Evolutionary conservation across 2,888 invertebrate species (phyloP).

Genomic region (Camponotus fellah): DNA sequence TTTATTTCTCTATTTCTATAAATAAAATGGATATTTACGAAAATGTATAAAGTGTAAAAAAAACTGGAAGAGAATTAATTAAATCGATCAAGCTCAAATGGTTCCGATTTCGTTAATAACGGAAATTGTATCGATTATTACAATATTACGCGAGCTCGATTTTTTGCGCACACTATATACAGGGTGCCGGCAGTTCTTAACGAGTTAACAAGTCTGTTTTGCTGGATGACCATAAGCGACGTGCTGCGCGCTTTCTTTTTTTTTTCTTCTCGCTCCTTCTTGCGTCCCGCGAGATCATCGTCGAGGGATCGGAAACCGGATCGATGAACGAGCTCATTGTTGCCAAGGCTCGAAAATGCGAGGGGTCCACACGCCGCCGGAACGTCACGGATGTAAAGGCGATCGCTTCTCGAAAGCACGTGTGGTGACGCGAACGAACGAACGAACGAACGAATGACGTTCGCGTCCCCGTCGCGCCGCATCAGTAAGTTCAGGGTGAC

Average conservation of each 20-base stretch:
- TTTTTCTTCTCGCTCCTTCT: not conserved
- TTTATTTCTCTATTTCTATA: not conserved
- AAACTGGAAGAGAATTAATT: not conserved
- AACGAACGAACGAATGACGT: slow-evolving; percentile 21
- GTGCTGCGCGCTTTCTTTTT: slow-evolving; percentile 25
- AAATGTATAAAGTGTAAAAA: not conserved
- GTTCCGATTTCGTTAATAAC: not conserved
- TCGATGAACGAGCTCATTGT: slow-evolving; percentile 66
- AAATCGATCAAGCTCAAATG: not conserved
- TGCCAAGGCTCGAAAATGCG: slow-evolving; percentile 46
- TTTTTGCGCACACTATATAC: slow-evolving; percentile 12
- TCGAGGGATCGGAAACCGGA: slow-evolving; percentile 55
- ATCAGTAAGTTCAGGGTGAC: slow-evolving; percentile 53
- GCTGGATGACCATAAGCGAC: slow-evolving; percentile 51
- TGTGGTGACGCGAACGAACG: slow-evolving; percentile 61
- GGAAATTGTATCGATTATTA: slow-evolving; percentile 27
- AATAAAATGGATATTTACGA: not conserved
- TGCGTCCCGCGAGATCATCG: slow-evolving; percentile 46
- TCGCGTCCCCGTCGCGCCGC: slow-evolving; percentile 32
- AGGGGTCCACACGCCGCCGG: slow-evolving; percentile 44
- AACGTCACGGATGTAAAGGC: slow-evolving; percentile 48
- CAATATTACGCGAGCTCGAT: slow-evolving; percentile 1
- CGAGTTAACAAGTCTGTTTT: slow-evolving; percentile 53
- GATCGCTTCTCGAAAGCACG: slow-evolving; percentile 59
- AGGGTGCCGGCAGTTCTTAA: slow-evolving; percentile 27